These are phyloP conservation scores for Holacanthus passer DNA, from an alignment of 2,113 vertebrate species.

Conservation along the genomic window DNA sequence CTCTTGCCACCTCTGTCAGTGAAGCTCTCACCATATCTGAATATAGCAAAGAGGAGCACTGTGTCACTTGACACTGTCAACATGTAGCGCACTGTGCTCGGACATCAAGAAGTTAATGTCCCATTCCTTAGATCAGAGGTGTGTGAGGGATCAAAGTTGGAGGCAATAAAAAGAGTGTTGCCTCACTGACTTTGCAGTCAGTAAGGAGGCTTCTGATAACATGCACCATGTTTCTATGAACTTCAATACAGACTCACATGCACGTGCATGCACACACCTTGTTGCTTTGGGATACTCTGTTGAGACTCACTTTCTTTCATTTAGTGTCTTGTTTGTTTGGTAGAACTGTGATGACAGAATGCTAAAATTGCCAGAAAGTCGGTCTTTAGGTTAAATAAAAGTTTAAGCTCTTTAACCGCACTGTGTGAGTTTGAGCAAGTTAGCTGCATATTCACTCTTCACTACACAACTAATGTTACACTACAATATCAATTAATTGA, in stretches of 20 bases:
- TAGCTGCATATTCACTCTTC: not conserved
- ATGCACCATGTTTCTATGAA: not conserved
- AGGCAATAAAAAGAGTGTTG: slow-evolving; percentile 37
- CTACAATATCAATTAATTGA: not conserved
- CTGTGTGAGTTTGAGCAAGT: not conserved
- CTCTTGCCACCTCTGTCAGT: slow-evolving; percentile 39
- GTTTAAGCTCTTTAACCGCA: not conserved
- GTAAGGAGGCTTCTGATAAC: slow-evolving; percentile 12
- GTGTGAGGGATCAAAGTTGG: slow-evolving; percentile 11
- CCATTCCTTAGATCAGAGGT: slow-evolving; percentile 22
- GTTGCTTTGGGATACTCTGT: not conserved
- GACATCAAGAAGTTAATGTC: slow-evolving; percentile 20
- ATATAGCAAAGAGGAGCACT: slow-evolving; percentile 63
- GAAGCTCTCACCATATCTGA: slow-evolving; percentile 63
- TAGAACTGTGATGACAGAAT: not conserved
- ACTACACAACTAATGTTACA: not conserved
- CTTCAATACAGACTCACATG: not conserved
- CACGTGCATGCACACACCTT: not conserved
- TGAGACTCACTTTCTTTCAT: not conserved
- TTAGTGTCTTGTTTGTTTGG: not conserved
- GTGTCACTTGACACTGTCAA: slow-evolving; percentile 62
- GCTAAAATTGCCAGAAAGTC: not conserved
- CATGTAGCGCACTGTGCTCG: slow-evolving; percentile 33
- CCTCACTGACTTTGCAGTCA: slow-evolving; percentile 2
- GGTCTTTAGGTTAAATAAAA: not conserved